Conservation (phyloP, 2,113 vertebrate genomes). For the Brachyhypopomus occidentalis region DNA sequence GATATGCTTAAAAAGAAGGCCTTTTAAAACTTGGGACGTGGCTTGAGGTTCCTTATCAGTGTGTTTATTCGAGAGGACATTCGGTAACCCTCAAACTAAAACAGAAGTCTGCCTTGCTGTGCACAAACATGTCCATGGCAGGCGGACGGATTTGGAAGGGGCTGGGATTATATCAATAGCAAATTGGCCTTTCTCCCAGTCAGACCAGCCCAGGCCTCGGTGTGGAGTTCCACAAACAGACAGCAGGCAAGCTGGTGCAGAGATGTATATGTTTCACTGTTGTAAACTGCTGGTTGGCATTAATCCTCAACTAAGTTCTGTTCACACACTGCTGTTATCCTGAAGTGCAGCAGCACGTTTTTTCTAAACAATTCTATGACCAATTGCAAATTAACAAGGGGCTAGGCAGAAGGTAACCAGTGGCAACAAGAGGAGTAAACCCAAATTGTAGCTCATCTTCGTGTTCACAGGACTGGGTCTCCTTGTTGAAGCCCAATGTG, state of each 20-base stretch:
- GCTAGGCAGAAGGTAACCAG: too few species aligned
- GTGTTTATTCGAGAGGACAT: slow-evolving; percentile 34
- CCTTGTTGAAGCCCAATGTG: slow-evolving; percentile 8
- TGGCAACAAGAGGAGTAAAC: not conserved
- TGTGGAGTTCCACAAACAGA: slow-evolving; percentile 54
- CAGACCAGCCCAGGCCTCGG: slow-evolving; percentile 40
- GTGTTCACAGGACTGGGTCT: not conserved
- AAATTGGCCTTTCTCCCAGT: slow-evolving; percentile 56
- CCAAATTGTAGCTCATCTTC: slow-evolving; percentile 3
- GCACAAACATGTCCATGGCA: slow-evolving; percentile 52
- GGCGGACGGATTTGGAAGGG: slow-evolving; percentile 52
- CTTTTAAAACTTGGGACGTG: not conserved
- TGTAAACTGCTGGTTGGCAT: slow-evolving; percentile 37
- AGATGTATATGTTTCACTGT: slow-evolving; percentile 8
- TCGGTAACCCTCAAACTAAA: slow-evolving; percentile 38
- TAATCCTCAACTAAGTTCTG: slow-evolving; percentile 18
- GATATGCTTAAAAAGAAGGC: slow-evolving; percentile 10
- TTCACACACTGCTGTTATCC: not conserved
- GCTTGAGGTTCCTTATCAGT: slow-evolving; percentile 29
- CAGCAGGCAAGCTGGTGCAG: slow-evolving; percentile 27
- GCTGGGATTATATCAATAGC: slow-evolving; percentile 58
- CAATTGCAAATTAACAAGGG: not conserved
- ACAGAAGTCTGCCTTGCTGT: slow-evolving; percentile 34
- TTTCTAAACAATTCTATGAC: slow-evolving; percentile 9
- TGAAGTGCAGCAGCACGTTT: slow-evolving; percentile 3